Conservation (phyloP, 2,888 invertebrate genomes). For the Melanophora roralis region DNA sequence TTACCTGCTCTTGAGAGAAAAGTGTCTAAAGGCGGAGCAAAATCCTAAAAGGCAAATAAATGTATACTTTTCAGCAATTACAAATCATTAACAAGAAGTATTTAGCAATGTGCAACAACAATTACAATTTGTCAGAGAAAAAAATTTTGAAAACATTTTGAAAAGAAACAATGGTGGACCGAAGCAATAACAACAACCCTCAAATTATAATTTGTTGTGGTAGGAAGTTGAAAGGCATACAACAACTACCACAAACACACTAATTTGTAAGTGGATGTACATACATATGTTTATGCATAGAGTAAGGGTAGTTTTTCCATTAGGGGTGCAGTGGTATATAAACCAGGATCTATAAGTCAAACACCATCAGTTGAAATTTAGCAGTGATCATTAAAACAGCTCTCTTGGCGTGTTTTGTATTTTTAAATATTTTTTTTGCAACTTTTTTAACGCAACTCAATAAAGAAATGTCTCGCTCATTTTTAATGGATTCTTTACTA, state of each 20-base stretch:
- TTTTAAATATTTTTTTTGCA: background rate
- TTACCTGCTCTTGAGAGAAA: slow-evolving; percentile 43
- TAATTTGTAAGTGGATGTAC: background rate
- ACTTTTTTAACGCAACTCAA: background rate
- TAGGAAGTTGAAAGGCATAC: slow-evolving; percentile 63
- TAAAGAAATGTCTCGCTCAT: slow-evolving; percentile 85
- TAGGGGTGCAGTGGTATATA: slow-evolving; percentile 66
- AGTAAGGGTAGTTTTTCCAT: slow-evolving; percentile 57
- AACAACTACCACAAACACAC: slow-evolving; percentile 17
- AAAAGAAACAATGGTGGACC: slow-evolving; percentile 55
- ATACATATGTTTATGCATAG: background rate
- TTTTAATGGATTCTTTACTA: slow-evolving; percentile 88
- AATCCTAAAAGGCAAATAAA: slow-evolving; percentile 50
- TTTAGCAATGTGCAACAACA: slow-evolving; percentile 20
- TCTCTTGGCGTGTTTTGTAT: too few species aligned
- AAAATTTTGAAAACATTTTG: slow-evolving; percentile 47
- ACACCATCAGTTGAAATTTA: slow-evolving; percentile 67
- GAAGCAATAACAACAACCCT: slow-evolving; percentile 68
- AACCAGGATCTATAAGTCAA: slow-evolving; percentile 57
- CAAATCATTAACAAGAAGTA: slow-evolving; percentile 63
- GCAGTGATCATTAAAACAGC: slow-evolving; percentile 67
- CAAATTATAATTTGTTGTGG: slow-evolving; percentile 69
- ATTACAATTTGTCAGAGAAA: slow-evolving; percentile 48
- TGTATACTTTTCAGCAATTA: slow-evolving; percentile 67
- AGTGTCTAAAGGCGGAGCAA: slow-evolving; percentile 71